Evolutionary conservation across 1,140 invertebrate species (phyloP), one percentile per base, ranked within the genome.

Genomic region (Aethina tumida): DNA sequence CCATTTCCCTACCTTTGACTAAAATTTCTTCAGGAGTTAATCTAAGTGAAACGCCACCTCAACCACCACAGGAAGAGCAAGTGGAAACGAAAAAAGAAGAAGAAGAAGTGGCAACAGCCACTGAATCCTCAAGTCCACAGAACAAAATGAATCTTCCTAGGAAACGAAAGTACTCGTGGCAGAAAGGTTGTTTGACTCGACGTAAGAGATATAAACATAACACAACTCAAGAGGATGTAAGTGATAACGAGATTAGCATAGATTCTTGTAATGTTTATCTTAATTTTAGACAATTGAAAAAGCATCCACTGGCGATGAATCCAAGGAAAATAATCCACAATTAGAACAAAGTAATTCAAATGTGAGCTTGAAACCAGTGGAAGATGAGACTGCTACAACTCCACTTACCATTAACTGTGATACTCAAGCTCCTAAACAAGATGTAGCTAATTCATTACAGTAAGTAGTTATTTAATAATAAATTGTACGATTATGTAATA

Each of bases 271-370:
- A n/a, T n/a, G n/a, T n/a, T n/a, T n/a, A n/a, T n/a, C n/a, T n/a
- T n/a, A n/a, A n/a, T n/a, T 35, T 29, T 18, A 41, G 33, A 45
- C 26, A 13, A 41, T 42, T 29, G 43, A 50, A 26, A 51, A 45
- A 28, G 20, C 18, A 21, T 45, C 47, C 7, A 50, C 65, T 1
- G 66, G 67, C 43, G 68, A 70, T 41, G 69, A 71, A 46, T 67
- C 59, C 0, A 70, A 71, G 48, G 69, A 70, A 55, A 70, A 70
- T 49, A 67, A 68, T 47, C 64, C 64, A 13, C 62, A 45, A 7
- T n/a, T n/a, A 12, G 13, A 14, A 31, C 30, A 34, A 20, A 15
- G 4, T 9, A 25, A 24, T 10, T 25, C 41, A 12, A 17, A 33
- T 19, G 18, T 22, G 44, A 27, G 30, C 39, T 26, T 41, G 39